Percentiles rank a stretch among this genome's conserved stretches.
These are phyloP conservation scores for Caenorhabditis angaria DNA, from an alignment of 2,888 invertebrate genomes.

Conservation along the genomic window DNA sequence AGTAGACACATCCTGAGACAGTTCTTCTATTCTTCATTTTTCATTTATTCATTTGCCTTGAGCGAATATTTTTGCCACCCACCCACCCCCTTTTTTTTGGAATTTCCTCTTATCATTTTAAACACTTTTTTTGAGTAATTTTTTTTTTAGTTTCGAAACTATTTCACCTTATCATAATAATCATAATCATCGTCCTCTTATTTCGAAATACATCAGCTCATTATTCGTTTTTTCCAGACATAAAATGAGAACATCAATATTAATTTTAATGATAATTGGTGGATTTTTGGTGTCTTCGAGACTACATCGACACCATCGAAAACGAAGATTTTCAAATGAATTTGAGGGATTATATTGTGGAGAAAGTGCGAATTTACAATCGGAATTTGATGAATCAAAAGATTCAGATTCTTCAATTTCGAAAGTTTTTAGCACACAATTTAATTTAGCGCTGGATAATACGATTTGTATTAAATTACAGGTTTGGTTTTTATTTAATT, in stretches of 20 bases:
- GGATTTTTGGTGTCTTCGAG: background rate
- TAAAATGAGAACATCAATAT: background rate
- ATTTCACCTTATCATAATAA: constrained; percentile 5
- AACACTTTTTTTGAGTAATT: no score
- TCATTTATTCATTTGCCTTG: no score
- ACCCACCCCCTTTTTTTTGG: background rate
- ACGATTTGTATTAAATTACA: constrained; percentile 39
- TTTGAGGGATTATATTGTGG: constrained; percentile 40
- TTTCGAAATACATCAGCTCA: background rate
- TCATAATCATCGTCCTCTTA: constrained; percentile 1
- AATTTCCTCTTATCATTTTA: constrained; percentile 4
- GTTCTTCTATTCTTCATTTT: background rate
- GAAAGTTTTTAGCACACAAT: constrained; percentile 32
- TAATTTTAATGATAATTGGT: background rate
- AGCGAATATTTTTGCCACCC: no score
- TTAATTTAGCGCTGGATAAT: constrained; percentile 39
- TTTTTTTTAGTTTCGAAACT: no score
- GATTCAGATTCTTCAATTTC: constrained; percentile 35
- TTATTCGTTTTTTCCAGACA: no score
- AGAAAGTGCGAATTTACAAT: constrained; percentile 39
- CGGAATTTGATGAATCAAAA: constrained; percentile 35
- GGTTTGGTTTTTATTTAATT: background rate
- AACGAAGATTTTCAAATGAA: constrained; percentile 27
- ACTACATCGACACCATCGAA: constrained; percentile 27
- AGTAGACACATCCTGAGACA: background rate